Percentiles rank a stretch among this genome's conserved stretches.
Conservation (phyloP, 2,113 vertebrate species). For the Cyphomyrus plagiostoma region DNA sequence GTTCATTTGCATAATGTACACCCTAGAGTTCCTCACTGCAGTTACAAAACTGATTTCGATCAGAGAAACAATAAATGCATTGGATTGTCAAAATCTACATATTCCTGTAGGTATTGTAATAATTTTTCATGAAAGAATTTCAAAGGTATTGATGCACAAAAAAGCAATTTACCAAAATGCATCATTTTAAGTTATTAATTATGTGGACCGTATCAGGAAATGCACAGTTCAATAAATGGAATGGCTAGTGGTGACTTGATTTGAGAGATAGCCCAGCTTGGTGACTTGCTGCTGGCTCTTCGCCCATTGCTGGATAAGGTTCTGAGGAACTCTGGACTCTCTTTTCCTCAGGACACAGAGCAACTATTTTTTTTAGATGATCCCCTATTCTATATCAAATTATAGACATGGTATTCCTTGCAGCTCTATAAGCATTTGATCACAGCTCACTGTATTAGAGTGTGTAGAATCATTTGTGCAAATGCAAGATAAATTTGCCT, state of each 20-base stretch:
- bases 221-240: background rate
- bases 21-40: background rate
- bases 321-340: background rate
- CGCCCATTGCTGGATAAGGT: background rate
- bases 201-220: background rate
- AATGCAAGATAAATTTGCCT: background rate
- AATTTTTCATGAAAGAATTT: background rate
- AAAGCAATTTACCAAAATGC: background rate
- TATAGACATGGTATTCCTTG: background rate
- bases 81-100: conserved; percentile 1
- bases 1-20: background rate
- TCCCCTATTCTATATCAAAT: conserved; percentile 2
- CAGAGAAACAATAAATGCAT: background rate
- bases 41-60: background rate
- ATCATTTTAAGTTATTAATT: conserved; percentile 5
- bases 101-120: background rate
- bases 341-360: background rate
- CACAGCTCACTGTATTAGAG: background rate
- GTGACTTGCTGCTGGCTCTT: background rate
- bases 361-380: background rate
- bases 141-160: background rate
- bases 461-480: background rate
- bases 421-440: background rate
- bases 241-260: background rate
- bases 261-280: background rate